These are phyloP conservation scores for Agrilus mali DNA, from an alignment of 2,888 invertebrate genomes.

Conservation along the genomic window DNA sequence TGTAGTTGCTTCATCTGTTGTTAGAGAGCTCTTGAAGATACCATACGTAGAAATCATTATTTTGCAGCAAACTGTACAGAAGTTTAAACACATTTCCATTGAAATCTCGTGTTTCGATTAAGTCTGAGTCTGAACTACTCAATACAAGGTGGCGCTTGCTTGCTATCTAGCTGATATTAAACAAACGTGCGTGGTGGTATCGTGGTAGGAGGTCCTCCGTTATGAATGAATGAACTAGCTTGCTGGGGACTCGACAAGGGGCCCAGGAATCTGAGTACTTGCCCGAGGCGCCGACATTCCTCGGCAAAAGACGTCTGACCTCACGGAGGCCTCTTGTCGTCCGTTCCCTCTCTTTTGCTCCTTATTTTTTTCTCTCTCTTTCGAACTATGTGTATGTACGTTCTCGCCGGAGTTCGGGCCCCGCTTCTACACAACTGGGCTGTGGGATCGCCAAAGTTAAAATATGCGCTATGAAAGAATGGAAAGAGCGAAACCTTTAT, in stretches of 20 bases:
- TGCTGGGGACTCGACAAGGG: slow-evolving; percentile 31
- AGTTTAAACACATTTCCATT: neutral
- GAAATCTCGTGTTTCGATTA: neutral
- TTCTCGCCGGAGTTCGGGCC: no score
- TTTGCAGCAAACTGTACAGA: neutral
- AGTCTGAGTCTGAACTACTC: neutral
- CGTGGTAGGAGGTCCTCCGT: slow-evolving; percentile 41
- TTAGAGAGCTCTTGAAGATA: no score
- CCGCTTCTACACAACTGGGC: no score
- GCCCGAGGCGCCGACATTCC: slow-evolving; percentile 47
- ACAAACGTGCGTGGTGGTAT: slow-evolving; percentile 26
- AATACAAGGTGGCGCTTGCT: slow-evolving; percentile 15
- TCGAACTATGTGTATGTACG: no score
- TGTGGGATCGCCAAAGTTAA: no score
- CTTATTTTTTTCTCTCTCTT: no score
- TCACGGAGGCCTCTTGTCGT: slow-evolving; percentile 19
- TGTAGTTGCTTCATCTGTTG: no score
- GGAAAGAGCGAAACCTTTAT: no score
- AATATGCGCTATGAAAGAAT: no score
- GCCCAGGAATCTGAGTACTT: slow-evolving; percentile 40
- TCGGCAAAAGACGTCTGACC: slow-evolving; percentile 36
- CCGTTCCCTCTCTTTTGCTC: neutral
- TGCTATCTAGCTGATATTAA: slow-evolving; percentile 6
- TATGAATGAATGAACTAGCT: slow-evolving; percentile 40
- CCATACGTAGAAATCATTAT: neutral